A percentile compares a stretch with the other conserved stretches of the same genome.
Conservation (phyloP, 2,888 invertebrate species). For the Diarsia rubi region DNA sequence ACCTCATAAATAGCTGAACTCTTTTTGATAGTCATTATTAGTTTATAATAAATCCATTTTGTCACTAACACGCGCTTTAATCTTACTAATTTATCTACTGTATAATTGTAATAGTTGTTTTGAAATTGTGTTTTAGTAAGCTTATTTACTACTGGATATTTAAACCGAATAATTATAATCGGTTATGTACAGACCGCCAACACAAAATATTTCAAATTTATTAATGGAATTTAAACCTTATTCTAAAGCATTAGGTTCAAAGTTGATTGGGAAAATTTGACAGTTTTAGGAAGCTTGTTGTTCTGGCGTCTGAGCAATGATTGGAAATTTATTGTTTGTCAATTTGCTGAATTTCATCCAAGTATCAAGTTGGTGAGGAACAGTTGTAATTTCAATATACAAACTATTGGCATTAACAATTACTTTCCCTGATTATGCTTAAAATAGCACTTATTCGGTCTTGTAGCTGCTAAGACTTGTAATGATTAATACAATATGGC, state of each 20-base stretch:
- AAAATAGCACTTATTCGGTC: background rate
- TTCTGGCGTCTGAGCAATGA: no score
- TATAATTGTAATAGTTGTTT: constrained; percentile 19
- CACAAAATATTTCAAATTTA: no score
- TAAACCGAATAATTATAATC: constrained; percentile 10
- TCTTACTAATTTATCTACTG: constrained; percentile 29
- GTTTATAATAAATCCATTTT: constrained; percentile 33
- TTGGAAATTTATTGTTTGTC: background rate
- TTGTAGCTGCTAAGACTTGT: background rate
- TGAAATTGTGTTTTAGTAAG: constrained; percentile 23
- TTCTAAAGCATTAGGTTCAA: no score
- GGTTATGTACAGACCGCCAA: constrained; percentile 2
- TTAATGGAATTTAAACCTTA: no score
- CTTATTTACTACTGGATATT: constrained; percentile 21
- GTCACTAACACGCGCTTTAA: constrained; percentile 44
- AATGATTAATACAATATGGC: background rate
- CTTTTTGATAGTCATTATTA: constrained; percentile 4
- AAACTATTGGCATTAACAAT: background rate
- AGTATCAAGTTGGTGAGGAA: background rate
- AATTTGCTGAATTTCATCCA: background rate
- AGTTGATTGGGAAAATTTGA: no score
- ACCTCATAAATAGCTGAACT: constrained; percentile 5
- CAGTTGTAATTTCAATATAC: background rate
- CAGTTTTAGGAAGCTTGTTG: no score
- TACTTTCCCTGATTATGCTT: background rate